These are phyloP conservation scores for Syrphus vitripennis DNA, from an alignment of 2,888 invertebrate species.

Conservation along the genomic window DNA sequence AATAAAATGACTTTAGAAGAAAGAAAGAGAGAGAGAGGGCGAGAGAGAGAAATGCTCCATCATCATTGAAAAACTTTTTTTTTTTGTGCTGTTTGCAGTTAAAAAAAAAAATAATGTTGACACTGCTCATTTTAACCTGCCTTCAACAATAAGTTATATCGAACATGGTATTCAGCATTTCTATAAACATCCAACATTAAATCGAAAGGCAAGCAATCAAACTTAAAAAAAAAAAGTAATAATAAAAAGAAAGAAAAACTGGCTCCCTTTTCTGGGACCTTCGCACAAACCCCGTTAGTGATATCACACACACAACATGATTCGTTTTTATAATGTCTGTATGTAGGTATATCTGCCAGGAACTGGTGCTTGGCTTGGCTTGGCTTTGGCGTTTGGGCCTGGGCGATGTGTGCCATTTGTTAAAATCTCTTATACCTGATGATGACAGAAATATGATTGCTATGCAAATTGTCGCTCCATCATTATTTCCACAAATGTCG, in stretches of 20 bases:
- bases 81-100: neutral
- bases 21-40: no score
- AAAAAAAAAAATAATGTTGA: conserved; percentile 12
- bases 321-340: conserved; percentile 29
- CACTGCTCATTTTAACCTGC: conserved; percentile 54
- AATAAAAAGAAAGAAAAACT: neutral
- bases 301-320: conserved; percentile 16
- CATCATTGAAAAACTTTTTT: conserved; percentile 12
- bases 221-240: conserved; percentile 23
- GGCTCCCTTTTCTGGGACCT: neutral
- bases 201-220: conserved; percentile 36
- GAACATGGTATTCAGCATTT: conserved; percentile 17
- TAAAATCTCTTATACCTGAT: conserved; percentile 62
- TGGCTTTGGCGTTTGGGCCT: neutral
- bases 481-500: conserved; percentile 37
- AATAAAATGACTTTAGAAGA: conserved; percentile 24
- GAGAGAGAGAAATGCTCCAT: conserved; percentile 9
- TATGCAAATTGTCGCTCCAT: conserved; percentile 66
- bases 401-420: conserved; percentile 39
- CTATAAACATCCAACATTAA: conserved; percentile 11
- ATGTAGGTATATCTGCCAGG: conserved; percentile 48
- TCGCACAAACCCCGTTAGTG: neutral
- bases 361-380: neutral
- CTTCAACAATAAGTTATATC: conserved; percentile 43
- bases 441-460: conserved; percentile 71